Evolutionary conservation across 2,888 invertebrate species (phyloP), one percentile per base, ranked within the genome.

Genomic region (Agonopterix alstromeriana): DNA sequence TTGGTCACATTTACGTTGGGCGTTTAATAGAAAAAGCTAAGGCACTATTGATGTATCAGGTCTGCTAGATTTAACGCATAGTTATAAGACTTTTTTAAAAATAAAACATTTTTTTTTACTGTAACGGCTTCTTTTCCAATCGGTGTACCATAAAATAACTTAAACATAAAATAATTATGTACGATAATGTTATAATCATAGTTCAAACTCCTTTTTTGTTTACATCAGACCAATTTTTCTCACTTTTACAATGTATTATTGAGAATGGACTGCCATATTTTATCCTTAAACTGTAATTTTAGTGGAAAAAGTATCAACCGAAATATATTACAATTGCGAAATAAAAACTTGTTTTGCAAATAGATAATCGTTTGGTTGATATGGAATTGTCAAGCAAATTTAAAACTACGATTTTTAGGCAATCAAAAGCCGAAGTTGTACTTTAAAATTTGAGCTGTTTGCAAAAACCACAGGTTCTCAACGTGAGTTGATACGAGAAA

Each of bases 221-320:
- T 78, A 67, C 72, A 75, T 82, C 79, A 78, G 87, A 87, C 86
- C 86, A 86, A 86, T 83, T 84, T 82, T 81, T 80, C 78, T 79
- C 82, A 81, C 73, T 81, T 82, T 80, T 82, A 83, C 81, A 80
- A 77, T 63, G 65, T 77, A 70, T 70, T 70, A 70, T 78, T 75
- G 42, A 72, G 72, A 79, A 79, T 76, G 81, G 79, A 87, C 87
- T 87, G 86, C 86, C 86, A 86, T 83, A 77, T 78, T 77, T 78
- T 77, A 76, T 73, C 68, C 74, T 73, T 59, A 76, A 72, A 72
- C 75, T 78, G 61, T 76, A 70, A 68, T 71, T 51, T 54, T 51
- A 27, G 7, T 7, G 5, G 27, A 7, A 7, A 27, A 7, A 27
- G 27, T 27, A 27, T 27, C 27, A 27, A 27, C 27, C 27, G 7